phyloP scores from a whole-genome alignment of 2,888 invertebrate species.

The Oscheius myriophilus region DNA sequence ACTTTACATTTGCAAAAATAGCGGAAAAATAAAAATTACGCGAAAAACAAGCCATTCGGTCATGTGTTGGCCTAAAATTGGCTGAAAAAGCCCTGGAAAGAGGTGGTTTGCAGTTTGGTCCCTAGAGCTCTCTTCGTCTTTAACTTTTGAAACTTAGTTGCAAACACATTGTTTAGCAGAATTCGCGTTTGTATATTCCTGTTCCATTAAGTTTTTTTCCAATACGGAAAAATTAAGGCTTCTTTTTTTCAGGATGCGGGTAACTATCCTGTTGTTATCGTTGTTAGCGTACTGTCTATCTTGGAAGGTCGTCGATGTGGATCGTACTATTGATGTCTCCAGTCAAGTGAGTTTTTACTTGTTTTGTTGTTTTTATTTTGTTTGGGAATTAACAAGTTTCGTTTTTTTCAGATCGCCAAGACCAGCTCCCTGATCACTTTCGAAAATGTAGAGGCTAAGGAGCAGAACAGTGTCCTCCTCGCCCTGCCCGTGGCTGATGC shows the following conservation, averaged over 20 bases:
- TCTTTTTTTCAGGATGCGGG: slow-evolving; percentile 22
- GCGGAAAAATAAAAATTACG: no score
- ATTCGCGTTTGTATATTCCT: no score
- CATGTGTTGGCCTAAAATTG: no score
- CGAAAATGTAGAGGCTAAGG: slow-evolving; percentile 56
- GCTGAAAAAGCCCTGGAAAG: no score
- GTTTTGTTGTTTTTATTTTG: background rate
- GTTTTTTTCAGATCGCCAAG: slow-evolving; percentile 55
- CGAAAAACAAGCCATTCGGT: no score
- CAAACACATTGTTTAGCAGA: no score
- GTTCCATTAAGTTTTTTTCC: no score
- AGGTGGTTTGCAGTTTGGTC: no score
- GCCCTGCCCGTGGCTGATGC: slow-evolving; percentile 52
- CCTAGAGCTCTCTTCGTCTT: no score
- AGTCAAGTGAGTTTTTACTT: slow-evolving; percentile 52
- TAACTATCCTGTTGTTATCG: slow-evolving; percentile 18
- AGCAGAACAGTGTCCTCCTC: slow-evolving; percentile 51
- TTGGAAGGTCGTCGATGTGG: slow-evolving; percentile 50
- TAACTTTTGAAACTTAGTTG: no score
- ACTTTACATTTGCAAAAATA: no score
- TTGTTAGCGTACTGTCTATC: slow-evolving; percentile 9
- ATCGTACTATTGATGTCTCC: slow-evolving; percentile 63
- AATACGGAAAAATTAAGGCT: no score
- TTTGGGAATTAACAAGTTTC: background rate
- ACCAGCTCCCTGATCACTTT: slow-evolving; percentile 49